Evolutionary conservation across 2,888 invertebrate species (phyloP).

Genomic region (Ectropis crepuscularia): DNA sequence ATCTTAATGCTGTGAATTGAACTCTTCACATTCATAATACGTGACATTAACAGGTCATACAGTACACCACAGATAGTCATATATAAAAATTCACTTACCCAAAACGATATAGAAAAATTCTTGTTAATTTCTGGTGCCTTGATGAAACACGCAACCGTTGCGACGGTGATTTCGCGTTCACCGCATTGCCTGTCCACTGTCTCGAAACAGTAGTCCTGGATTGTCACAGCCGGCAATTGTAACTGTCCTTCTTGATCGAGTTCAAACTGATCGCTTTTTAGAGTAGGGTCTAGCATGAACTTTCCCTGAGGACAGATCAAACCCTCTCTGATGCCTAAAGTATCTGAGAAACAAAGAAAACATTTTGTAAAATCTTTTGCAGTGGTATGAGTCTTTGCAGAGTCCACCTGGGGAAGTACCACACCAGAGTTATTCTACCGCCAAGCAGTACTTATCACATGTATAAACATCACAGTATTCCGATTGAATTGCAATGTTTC

Average conservation of each 20-base stretch:
- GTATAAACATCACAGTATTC: no score
- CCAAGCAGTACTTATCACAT: no score
- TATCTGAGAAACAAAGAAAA: constrained; percentile 53
- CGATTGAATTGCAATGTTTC: no score
- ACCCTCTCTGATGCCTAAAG: constrained; percentile 61
- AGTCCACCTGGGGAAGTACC: no score
- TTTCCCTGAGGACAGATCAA: constrained; percentile 60
- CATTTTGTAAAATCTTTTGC: no score
- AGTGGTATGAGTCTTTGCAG: no score
- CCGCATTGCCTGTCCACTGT: constrained; percentile 68
- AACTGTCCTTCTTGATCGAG: constrained; percentile 58
- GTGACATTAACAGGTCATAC: no score
- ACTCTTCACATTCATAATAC: no score
- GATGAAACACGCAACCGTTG: constrained; percentile 68
- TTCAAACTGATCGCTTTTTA: constrained; percentile 54
- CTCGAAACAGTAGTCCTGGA: constrained; percentile 74
- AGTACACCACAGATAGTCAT: neutral
- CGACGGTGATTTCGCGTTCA: constrained; percentile 51
- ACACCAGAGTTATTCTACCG: no score
- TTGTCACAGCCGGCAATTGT: constrained; percentile 48
- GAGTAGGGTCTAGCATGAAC: constrained; percentile 60
- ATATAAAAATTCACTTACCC: constrained; percentile 59
- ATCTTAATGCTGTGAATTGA: no score
- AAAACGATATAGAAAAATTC: constrained; percentile 67
- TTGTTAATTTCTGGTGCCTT: constrained; percentile 48